Percentiles rank a stretch among this genome's conserved stretches.
These are phyloP conservation scores for Drosophila subsilvestris DNA, from an alignment of 2,888 invertebrate species.

Conservation along the genomic window DNA sequence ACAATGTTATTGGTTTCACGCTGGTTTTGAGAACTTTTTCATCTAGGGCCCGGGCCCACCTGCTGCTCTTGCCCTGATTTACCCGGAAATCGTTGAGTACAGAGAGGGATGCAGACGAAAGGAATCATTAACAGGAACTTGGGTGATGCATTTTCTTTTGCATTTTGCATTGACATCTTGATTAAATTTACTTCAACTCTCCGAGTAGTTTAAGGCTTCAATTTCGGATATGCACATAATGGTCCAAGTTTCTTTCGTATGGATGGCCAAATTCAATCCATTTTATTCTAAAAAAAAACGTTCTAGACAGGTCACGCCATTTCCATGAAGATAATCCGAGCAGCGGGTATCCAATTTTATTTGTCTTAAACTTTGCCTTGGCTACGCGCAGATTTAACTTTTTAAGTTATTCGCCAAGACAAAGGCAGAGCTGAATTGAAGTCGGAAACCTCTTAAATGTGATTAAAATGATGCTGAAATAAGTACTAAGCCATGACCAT, in stretches of 20 bases:
- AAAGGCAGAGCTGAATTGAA: neutral
- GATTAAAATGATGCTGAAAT: slow-evolving; percentile 3
- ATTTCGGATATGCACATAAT: neutral
- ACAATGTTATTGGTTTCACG: slow-evolving; percentile 63
- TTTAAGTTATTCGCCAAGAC: neutral
- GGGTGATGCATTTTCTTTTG: too few relatives aligned
- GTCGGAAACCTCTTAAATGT: neutral
- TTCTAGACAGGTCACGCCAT: neutral
- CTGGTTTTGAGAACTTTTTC: slow-evolving; percentile 43
- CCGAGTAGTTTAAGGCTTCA: too few relatives aligned
- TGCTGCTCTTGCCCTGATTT: slow-evolving; percentile 4
- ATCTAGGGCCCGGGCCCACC: slow-evolving; percentile 9
- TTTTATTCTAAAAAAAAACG: neutral
- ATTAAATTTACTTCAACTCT: neutral
- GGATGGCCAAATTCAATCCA: neutral
- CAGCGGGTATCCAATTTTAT: neutral
- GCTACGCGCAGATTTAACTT: neutral
- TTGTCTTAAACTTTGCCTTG: neutral
- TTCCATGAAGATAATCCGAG: neutral
- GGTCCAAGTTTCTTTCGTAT: neutral
- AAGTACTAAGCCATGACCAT: neutral
- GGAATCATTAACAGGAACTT: neutral
- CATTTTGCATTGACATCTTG: neutral
- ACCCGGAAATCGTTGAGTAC: neutral
- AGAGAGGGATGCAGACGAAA: neutral